Evolutionary conservation across 2,797 vertebrate genomes (phyloP), one percentile per base, ranked within the genome.

Genomic region (Trichosurus vulpecula): DNA sequence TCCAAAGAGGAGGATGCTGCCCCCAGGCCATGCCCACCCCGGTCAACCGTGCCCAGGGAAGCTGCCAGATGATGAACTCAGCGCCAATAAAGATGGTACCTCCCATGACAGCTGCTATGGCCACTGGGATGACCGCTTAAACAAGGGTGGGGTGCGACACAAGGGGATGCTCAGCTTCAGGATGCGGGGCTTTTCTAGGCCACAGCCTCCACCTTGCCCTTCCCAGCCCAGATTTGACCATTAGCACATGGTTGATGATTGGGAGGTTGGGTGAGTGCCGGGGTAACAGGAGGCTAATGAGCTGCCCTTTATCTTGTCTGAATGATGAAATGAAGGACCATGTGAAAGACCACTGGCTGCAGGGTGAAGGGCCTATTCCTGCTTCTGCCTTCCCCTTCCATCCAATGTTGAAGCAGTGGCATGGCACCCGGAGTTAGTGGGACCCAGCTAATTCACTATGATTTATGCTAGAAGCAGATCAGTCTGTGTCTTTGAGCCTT

Each of bases 101-200:
- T 41, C 66, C 19, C n/a, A n/a, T n/a, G 30, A 6, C 90, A 51
- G 29, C 58, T 56, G 41, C 87, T 53, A 29, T 0, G 13, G 55
- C 56, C 61, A 9, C 90, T 19, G 51, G 29, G 91, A 81, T 52
- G 81, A 54, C 14, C 51, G 30, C 57, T 94, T 87, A 58, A 91
- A 61, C 56, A 54, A 9, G n/a, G 1, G 5, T 10, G 12, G 41
- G 16, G 54, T 58, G 52, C 22, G 16, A 41, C 41, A 0, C 0
- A 3, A 47, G 9, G 54, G 35, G 81, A 8, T 10, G 91, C 41
- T 93, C 51, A 10, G 56, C 61, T 96, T 87, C 3, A 74, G 96
- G 13, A 27, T 51, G 55, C 61, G 54, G 52, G 54, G 61, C n/a
- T 92, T 90, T 96, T 54, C 87, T 66, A 92, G 90, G 56, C 92